Evolutionary conservation across 2,797 vertebrate genomes (phyloP), one percentile per base, ranked within the genome.

Genomic region (Lutra lutra): DNA sequence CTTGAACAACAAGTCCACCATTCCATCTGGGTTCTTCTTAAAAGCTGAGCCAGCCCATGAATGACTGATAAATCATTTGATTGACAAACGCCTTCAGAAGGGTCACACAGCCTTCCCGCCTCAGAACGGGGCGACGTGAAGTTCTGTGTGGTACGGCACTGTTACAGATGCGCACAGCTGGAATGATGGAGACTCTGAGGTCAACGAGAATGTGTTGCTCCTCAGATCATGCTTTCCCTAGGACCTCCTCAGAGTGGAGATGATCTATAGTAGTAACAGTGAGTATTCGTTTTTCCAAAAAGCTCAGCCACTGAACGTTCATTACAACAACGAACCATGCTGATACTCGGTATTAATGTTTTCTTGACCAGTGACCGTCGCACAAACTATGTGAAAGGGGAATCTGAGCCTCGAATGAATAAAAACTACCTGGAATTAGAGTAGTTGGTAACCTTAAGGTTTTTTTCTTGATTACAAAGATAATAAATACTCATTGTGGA

Each of bases 381-480:
- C 20, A 64, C 7, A 95, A 72, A 90, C 17, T 58, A 80, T 58
- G 58, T 64, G 17, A 72, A 25, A 93, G 32, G 23, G 70, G 18
- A 58, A 54, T 23, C 38, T 77, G 72, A 91, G 70, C 3, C 66
- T 58, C 43, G 29, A 58, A 13, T 38, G 9, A 92, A 70, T 62
- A 64, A 75, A 91, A 90, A 35, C 23, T 23, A 58, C 9, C 29
- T 48, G 54, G 35, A 92, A 64, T 84, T 80, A 62, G n/a, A 64
- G 73, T 46, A 68, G 87, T 51, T 38, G 58, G 46, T 64, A 77
- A 87, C 68, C 40, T 60, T 90, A 68, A 62, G 4, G 75, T 87
- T 96, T 96, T 96, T 96, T 62, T 73, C 70, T 46, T 78, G 25
- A 85, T 86, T 58, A 79, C 15, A 89, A 93, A 85, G 60, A 80